Evolutionary conservation across 2,888 invertebrate genomes (phyloP).

Genomic region (Lasioglossum malachurum): DNA sequence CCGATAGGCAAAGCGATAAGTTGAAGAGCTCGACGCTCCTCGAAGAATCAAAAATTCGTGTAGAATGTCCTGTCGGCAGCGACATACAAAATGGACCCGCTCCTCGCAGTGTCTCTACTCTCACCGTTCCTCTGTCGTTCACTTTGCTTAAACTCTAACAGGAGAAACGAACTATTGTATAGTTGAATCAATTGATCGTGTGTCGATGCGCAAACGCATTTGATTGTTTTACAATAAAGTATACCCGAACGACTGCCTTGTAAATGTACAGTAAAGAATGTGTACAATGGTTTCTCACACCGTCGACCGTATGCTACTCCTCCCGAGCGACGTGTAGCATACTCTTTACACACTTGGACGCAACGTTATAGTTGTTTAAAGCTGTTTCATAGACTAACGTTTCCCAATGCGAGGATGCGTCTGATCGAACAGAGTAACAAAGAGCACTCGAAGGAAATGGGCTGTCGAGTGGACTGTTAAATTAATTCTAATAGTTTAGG

Average conservation of each 20-base stretch:
- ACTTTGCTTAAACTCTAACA: conserved; percentile 5
- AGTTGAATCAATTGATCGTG: background rate
- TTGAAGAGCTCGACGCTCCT: background rate
- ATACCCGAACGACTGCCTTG: background rate
- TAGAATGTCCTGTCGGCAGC: conserved; percentile 2
- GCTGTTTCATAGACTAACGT: conserved; percentile 10
- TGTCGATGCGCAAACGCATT: background rate
- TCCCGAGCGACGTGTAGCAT: background rate
- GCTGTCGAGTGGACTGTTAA: background rate
- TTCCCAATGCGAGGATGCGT: background rate
- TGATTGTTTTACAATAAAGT: conserved; percentile 10
- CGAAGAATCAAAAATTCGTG: conserved; percentile 4
- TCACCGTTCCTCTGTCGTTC: background rate
- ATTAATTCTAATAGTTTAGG: background rate
- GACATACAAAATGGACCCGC: conserved; percentile 13
- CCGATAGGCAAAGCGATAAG: background rate
- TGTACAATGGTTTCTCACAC: conserved; percentile 8
- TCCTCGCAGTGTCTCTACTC: background rate
- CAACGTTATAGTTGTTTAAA: conserved; percentile 35
- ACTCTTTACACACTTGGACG: conserved; percentile 31
- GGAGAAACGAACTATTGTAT: conserved; percentile 1
- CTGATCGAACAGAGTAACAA: background rate
- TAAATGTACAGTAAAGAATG: conserved; percentile 8
- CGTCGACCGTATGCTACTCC: conserved; percentile 1
- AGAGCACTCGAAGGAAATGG: background rate